Evolutionary conservation across 2,888 invertebrate species (phyloP).

Genomic region (Aplocera efformata): DNA sequence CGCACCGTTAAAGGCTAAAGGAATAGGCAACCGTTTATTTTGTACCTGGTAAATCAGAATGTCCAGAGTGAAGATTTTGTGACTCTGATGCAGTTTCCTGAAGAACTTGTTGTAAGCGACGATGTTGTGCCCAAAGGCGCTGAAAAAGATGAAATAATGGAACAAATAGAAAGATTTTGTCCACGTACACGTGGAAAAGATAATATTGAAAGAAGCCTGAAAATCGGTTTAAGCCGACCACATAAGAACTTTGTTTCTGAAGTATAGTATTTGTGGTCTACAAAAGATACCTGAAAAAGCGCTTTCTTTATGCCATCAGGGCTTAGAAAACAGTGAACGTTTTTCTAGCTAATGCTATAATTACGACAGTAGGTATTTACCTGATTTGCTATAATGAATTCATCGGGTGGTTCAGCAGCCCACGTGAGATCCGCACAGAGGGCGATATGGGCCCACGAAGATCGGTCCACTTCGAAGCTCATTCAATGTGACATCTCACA

Average conservation of each 20-base stretch:
- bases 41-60: constrained; percentile 60
- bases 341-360: background rate
- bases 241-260: too few relatives aligned
- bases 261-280: too few relatives aligned
- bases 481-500: constrained; percentile 77
- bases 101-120: constrained; percentile 65
- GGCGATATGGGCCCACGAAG: constrained; percentile 77
- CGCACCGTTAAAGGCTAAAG: too few relatives aligned
- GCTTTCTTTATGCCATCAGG: too few relatives aligned
- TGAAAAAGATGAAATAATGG: constrained; percentile 38
- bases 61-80: constrained; percentile 51
- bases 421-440: constrained; percentile 77
- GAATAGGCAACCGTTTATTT: too few relatives aligned
- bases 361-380: constrained; percentile 35
- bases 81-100: constrained; percentile 59
- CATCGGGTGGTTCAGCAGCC: constrained; percentile 73
- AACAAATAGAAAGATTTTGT: background rate
- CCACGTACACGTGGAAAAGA: too few relatives aligned
- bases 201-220: too few relatives aligned
- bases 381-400: constrained; percentile 74
- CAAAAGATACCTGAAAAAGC: too few relatives aligned
- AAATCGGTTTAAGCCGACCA: too few relatives aligned
- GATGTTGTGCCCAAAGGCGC: constrained; percentile 74
- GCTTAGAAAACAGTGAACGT: too few relatives aligned
- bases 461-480: constrained; percentile 77